Conservation (phyloP, 1,140 invertebrate genomes). For the Panulirus ornatus region DNA sequence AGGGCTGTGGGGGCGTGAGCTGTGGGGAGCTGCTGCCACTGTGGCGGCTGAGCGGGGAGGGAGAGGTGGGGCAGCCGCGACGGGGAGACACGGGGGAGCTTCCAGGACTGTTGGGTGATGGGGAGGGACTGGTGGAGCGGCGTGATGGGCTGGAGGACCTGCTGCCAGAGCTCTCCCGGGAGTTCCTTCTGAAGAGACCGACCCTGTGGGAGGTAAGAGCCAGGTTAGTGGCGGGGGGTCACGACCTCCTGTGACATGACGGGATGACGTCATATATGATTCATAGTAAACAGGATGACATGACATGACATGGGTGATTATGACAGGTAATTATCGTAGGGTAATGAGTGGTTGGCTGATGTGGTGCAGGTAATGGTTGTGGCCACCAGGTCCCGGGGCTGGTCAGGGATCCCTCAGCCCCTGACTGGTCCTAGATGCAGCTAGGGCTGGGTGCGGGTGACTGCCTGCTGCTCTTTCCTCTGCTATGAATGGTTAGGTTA, state of each 20-base stretch:
- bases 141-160: slow-evolving; percentile 53
- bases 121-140: slow-evolving; percentile 47
- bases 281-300: neutral
- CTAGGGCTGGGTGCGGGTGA: too few species aligned
- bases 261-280: too few species aligned
- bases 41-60: slow-evolving; percentile 48
- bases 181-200: slow-evolving; percentile 66
- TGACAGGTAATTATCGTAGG: too few species aligned
- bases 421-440: too few species aligned
- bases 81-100: slow-evolving; percentile 63
- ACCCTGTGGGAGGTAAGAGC: slow-evolving; percentile 34
- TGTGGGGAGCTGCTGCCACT: slow-evolving; percentile 58
- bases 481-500: too few species aligned
- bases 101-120: slow-evolving; percentile 22
- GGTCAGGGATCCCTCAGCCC: too few species aligned
- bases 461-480: too few species aligned
- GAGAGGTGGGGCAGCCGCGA: slow-evolving; percentile 49
- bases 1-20: slow-evolving; percentile 48
- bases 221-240: neutral
- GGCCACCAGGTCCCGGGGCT: too few species aligned
- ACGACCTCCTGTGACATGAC: too few species aligned
- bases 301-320: neutral
- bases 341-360: neutral
- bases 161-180: slow-evolving; percentile 52
- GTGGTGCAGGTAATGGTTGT: slow-evolving; percentile 7